These are phyloP conservation scores for Lucifuga dentata DNA, from an alignment of 2,113 vertebrate species.

Conservation along the genomic window DNA sequence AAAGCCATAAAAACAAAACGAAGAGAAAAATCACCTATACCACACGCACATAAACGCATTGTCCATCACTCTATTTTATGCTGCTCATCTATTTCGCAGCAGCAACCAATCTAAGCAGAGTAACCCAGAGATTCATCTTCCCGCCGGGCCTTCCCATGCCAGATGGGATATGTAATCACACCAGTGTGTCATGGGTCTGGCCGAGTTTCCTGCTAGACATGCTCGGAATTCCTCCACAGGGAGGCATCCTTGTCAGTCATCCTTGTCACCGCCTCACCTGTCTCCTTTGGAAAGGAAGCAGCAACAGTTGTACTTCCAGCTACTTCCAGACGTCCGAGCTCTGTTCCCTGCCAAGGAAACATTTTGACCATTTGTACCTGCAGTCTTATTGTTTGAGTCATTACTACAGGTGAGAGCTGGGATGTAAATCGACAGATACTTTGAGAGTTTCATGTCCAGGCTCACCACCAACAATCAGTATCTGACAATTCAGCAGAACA, in stretches of 20 bases:
- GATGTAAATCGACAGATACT: too few species aligned
- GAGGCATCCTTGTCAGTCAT: slow-evolving; percentile 1
- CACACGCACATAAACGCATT: slow-evolving; percentile 7
- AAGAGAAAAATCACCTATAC: too few species aligned
- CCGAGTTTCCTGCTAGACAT: slow-evolving; percentile 19
- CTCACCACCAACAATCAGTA: too few species aligned
- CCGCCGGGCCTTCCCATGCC: slow-evolving; percentile 21
- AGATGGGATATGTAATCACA: slow-evolving; percentile 46
- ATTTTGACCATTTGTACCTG: too few species aligned
- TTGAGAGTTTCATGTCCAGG: too few species aligned
- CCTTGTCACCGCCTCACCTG: slow-evolving; percentile 9
- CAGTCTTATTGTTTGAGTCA: too few species aligned
- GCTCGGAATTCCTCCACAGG: slow-evolving; percentile 21
- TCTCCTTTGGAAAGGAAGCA: background rate
- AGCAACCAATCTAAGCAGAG: slow-evolving; percentile 25
- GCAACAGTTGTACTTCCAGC: too few species aligned
- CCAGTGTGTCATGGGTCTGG: slow-evolving; percentile 21
- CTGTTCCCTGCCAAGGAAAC: too few species aligned
- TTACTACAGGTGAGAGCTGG: too few species aligned
- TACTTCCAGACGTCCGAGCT: too few species aligned
- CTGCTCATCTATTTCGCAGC: slow-evolving; percentile 18
- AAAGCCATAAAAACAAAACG: slow-evolving; percentile 10
- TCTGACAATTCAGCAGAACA: too few species aligned
- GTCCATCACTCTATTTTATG: slow-evolving; percentile 25
- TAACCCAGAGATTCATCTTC: slow-evolving; percentile 8